Conservation (phyloP, 2,888 invertebrate genomes). For the Psococerastis gibbosa region DNA sequence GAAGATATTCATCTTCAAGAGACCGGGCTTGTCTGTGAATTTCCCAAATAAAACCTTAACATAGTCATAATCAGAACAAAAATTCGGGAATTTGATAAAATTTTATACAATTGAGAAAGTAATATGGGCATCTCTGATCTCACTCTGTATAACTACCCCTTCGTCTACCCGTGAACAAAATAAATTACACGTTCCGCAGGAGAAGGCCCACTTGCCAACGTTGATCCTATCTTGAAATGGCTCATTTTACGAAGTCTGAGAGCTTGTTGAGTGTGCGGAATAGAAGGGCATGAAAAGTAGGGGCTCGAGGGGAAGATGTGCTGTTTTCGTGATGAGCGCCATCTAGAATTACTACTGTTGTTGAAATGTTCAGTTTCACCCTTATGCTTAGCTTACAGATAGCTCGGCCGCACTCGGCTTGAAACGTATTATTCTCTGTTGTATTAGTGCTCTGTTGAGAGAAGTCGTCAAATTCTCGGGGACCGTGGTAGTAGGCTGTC, state of each 20-base stretch:
- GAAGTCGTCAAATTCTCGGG: constrained; percentile 9
- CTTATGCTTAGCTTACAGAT: neutral
- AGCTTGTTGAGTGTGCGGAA: too few species aligned
- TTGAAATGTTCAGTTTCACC: neutral
- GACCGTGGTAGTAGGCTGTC: constrained; percentile 4
- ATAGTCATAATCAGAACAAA: too few species aligned
- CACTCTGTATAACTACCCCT: neutral
- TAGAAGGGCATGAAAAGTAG: too few species aligned
- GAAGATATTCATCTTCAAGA: too few species aligned
- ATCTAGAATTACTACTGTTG: neutral
- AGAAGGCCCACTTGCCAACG: neutral
- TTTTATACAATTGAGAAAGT: too few species aligned
- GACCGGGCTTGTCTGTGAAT: too few species aligned
- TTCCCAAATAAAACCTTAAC: too few species aligned
- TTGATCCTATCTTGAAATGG: neutral
- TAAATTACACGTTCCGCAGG: neutral
- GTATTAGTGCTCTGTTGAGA: constrained; percentile 8
- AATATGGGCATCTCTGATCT: neutral
- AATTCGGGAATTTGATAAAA: too few species aligned
- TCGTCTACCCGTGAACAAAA: neutral
- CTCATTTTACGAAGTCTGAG: too few species aligned
- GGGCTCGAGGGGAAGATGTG: too few species aligned
- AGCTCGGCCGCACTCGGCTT: neutral
- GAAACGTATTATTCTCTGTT: constrained; percentile 6
- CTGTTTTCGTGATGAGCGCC: too few species aligned